Evolutionary conservation across 35 echinoderm and acorn worm species (phyloP).

Genomic region (Ophioderma brevispina): DNA sequence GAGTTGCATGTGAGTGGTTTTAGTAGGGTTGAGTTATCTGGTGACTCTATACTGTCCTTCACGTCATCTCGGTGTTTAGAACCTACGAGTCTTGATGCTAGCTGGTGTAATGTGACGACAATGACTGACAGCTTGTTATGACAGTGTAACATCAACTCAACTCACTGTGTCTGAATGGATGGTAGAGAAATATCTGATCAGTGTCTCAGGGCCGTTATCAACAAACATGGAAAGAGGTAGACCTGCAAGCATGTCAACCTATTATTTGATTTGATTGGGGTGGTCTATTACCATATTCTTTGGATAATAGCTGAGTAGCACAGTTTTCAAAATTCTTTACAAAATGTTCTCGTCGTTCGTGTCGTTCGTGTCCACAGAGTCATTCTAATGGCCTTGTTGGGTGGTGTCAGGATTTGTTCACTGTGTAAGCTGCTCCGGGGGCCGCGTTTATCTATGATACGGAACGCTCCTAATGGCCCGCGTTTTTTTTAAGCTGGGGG

Average conservation of each 20-base stretch:
- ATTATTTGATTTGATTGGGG: too few species aligned
- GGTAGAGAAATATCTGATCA: slow-evolving; percentile 79
- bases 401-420: too few species aligned
- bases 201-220: slow-evolving; percentile 58
- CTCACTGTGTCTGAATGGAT: slow-evolving; percentile 92
- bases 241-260: background rate
- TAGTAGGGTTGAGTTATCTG: slow-evolving; percentile 65
- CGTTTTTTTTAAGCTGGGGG: too few species aligned
- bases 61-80: slow-evolving; percentile 80
- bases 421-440: too few species aligned
- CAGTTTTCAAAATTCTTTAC: too few species aligned
- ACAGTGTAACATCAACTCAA: slow-evolving; percentile 58
- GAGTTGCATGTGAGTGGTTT: slow-evolving; percentile 90
- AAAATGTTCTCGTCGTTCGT: too few species aligned
- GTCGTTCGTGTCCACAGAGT: too few species aligned
- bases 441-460: too few species aligned
- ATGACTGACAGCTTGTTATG: slow-evolving; percentile 69
- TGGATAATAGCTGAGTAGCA: too few species aligned
- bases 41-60: slow-evolving; percentile 86
- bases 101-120: slow-evolving; percentile 97
- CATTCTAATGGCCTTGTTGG: too few species aligned
- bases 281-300: too few species aligned
- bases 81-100: slow-evolving; percentile 71
- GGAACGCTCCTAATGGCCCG: too few species aligned
- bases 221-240: slow-evolving; percentile 83